Evolutionary conservation across 2,888 invertebrate species (phyloP), one percentile per base, ranked within the genome.

Genomic region (Drosophila leonis): DNA sequence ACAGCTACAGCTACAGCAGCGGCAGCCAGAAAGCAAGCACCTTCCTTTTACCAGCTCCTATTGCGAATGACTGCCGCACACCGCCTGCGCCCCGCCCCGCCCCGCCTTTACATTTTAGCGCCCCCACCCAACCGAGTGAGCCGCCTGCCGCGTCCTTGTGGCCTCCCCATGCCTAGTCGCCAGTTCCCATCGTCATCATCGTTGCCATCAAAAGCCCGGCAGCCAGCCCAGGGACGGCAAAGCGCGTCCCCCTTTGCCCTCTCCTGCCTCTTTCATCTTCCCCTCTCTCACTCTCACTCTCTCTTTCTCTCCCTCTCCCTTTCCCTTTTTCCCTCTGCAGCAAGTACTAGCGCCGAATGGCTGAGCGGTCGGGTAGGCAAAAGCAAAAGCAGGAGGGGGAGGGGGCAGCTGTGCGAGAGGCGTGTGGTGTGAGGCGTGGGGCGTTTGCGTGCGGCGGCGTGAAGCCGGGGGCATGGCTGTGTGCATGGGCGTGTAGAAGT

Each of bases 131-230:
- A 13, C 51, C 31, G 15, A 44, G 55, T 65, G 42, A 18, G 35
- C 64, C 69, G 75, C 72, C 72, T 63, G 63, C 69, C 79, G 73
- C 84, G 87, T 83, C 90, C 87, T 89, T 87, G 82, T 72, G 60
- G 68, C 79, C 73, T 65, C 54, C 56, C 61, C 63, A 52, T 65
- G 62, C 82, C 37, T 60, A 76, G 65, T 75, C 75, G 41, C 63
- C 77, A 77, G 80, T 62, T 64, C 41, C 51, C 71, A 71, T 73
- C 70, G 55, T 78, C 65, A 73, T 63, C 73, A 66, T 65, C 77
- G 60, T 73, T 70, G 67, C 59, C 79, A 73, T 73, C 78, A 76
- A 73, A 80, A 84, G 82, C 88, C 85, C 88, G 82, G 62, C 78
- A 82, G 73, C 62, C 76, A 71, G 74, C 74, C 51, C 59, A 77